Evolutionary conservation across 2,888 invertebrate genomes (phyloP).

Genomic region (Lithodes maja): DNA sequence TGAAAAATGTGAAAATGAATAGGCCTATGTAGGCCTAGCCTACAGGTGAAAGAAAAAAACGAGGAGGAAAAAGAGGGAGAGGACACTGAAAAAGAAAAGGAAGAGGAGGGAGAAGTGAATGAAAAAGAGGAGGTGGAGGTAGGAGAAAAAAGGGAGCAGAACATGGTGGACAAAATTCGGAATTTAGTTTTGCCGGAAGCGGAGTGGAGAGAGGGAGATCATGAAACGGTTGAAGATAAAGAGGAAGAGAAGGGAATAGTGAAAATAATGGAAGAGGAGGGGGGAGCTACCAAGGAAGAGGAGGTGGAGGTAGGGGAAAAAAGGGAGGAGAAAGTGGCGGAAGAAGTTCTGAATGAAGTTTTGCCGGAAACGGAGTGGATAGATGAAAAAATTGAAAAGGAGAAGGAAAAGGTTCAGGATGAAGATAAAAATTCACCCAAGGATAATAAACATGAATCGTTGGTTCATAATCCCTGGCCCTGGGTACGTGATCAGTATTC

Average conservation of each 20-base stretch:
- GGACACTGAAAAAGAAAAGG: background rate
- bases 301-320: background rate
- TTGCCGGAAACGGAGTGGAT: background rate
- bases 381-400: background rate
- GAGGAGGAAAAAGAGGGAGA: background rate
- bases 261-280: too few relatives aligned
- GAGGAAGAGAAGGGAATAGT: too few relatives aligned
- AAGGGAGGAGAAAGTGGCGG: background rate
- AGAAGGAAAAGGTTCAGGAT: background rate
- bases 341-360: background rate
- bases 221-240: too few relatives aligned
- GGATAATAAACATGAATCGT: too few relatives aligned
- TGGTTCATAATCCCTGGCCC: too few relatives aligned
- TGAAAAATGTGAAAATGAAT: too few relatives aligned
- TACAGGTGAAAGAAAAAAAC: background rate
- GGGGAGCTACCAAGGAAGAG: too few relatives aligned
- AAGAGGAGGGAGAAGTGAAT: background rate
- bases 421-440: background rate
- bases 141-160: background rate
- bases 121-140: background rate
- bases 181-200: background rate
- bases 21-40: too few relatives aligned
- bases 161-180: too few relatives aligned
- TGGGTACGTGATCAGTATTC: too few relatives aligned
- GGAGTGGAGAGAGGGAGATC: background rate